phyloP scores from a whole-genome alignment of 2,113 vertebrate genomes.

The Colinus virginianus region DNA sequence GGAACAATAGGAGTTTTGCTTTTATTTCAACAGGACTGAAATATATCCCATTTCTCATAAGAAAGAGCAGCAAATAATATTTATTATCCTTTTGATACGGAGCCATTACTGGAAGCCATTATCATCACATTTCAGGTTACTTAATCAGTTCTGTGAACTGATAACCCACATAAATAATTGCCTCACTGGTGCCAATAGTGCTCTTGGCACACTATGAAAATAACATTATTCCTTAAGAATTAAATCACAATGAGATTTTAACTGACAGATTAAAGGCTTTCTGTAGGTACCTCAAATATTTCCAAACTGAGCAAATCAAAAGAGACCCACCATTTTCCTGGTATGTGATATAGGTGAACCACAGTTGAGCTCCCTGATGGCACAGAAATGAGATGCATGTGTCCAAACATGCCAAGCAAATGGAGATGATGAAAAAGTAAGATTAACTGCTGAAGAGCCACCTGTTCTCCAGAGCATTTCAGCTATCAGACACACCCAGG shows the following conservation, averaged over 20 bases:
- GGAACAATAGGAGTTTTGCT: conserved; percentile 32
- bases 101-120: conserved; percentile 65
- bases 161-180: conserved; percentile 64
- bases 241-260: conserved; percentile 54
- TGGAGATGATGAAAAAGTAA: conserved; percentile 48
- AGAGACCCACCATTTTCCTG: conserved; percentile 43
- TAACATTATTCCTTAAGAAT: conserved; percentile 54
- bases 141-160: conserved; percentile 63
- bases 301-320: conserved; percentile 31
- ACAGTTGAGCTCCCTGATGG: conserved; percentile 31
- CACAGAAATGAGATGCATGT: conserved; percentile 41
- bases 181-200: conserved; percentile 28
- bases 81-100: conserved; percentile 52
- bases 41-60: conserved; percentile 33
- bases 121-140: conserved; percentile 65
- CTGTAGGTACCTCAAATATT: conserved; percentile 29
- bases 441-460: conserved; percentile 62
- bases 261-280: conserved; percentile 56
- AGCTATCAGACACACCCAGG: conserved; percentile 60
- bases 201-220: conserved; percentile 58
- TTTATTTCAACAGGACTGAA: conserved; percentile 46
- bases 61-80: conserved; percentile 50
- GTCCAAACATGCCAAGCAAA: conserved; percentile 55
- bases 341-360: conserved; percentile 30
- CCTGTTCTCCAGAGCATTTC: conserved; percentile 61